Base-by-base conservation (phyloP, 2,888 invertebrate genomes). In the Phlogophora meticulosa region DNA sequence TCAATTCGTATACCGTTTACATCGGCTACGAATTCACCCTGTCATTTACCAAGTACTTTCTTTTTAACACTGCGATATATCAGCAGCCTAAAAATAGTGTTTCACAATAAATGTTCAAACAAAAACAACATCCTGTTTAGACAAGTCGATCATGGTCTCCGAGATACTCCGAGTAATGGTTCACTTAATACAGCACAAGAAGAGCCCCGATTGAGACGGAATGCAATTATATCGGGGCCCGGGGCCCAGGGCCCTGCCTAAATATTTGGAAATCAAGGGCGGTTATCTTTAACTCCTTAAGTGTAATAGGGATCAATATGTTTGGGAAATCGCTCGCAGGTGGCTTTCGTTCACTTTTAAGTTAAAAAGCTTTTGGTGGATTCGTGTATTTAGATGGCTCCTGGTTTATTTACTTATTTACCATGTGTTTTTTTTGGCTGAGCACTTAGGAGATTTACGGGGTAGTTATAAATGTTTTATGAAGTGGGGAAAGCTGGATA, bases 201-300 rank as follows among this genome's bases (percentile, higher is more conserved):
- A 68, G 61, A 64, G 68, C 73, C 80, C 68, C 78, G 81, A 85
- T 86, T 81, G 85, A 85, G 83, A 78, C 80, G 74, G 82, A 87
- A 88, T 88, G 88, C 85, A 88, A 88, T 88, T 88, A 88, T 78
- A 78, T 70, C 45, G 48, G 55, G 64, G 70, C 81, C 80, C 72
- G 59, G 69, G 65, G 80, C 85, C 32, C 38, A 9, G 24, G 45
- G 76, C 32, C 82, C 67, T 72, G 70, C 78, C 85, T 81, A 85
- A 88, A 88, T 87, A 85, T 87, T 88, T 83, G 81, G 76, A 78
- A 87, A 84, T 82, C 82, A 80, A 76, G 74, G 61, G 68, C 62
- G 81, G 83, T 86, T 86, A 83, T 85, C 84, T 82, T 78, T 58
- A 69, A 81, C 75, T 78, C 56, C 68, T 71, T 65, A 65, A 82